Conservation (phyloP, 2,888 invertebrate species). For the Dexiosoma caninum region DNA sequence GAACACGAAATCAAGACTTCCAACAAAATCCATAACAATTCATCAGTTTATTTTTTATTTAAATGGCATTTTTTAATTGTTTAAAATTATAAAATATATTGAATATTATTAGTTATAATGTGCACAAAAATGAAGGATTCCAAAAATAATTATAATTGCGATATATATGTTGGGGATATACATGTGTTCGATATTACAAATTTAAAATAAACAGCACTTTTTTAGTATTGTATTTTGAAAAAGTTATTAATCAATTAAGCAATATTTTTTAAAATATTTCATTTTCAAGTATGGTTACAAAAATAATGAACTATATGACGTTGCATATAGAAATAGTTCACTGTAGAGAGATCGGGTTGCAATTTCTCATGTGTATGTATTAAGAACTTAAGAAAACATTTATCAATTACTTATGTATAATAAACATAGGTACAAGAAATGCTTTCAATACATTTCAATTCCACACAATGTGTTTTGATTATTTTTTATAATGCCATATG, state of each 20-base stretch:
- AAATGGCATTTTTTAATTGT: not conserved
- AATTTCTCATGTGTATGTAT: not conserved
- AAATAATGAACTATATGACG: no score
- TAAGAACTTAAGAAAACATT: conserved; percentile 21
- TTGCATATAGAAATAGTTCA: conserved; percentile 53
- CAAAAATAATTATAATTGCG: no score
- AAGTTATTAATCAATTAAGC: no score
- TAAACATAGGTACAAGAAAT: conserved; percentile 26
- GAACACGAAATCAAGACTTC: no score
- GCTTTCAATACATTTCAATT: conserved; percentile 48
- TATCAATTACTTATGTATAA: conserved; percentile 24
- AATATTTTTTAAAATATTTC: conserved; percentile 41
- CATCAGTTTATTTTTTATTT: conserved; percentile 48
- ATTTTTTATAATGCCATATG: not conserved
- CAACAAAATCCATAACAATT: no score
- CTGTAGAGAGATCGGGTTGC: not conserved
- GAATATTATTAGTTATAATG: not conserved
- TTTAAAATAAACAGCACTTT: no score
- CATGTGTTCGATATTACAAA: no score
- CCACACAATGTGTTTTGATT: conserved; percentile 50
- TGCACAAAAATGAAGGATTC: conserved; percentile 14
- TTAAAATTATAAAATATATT: conserved; percentile 27
- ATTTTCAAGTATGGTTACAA: no score
- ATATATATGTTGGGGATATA: no score
- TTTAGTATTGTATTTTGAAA: no score